phyloP scores from a whole-genome alignment of 2,113 vertebrate species.

The Hoplias malabaricus region DNA sequence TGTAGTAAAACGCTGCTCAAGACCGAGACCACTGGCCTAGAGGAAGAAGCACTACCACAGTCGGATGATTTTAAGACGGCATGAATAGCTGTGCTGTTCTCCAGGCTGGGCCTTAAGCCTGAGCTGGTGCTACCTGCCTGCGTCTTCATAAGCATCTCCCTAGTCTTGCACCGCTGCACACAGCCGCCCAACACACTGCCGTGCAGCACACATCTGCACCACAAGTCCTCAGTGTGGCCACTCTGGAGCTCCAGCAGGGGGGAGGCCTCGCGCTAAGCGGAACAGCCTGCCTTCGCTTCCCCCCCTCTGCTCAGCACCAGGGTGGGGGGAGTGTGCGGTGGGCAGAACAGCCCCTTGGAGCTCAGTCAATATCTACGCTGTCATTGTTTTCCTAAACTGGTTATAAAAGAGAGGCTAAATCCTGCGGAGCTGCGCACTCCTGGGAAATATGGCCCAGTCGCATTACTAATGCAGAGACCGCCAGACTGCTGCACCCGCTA shows the following conservation, averaged over 20 bases:
- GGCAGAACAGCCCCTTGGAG: constrained; percentile 59
- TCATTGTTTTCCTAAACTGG: constrained; percentile 81
- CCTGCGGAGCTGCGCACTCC: constrained; percentile 72
- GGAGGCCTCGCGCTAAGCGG: background rate
- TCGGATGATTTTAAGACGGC: background rate
- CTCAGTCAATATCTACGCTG: constrained; percentile 72
- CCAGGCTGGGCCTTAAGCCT: background rate
- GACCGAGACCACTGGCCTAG: too few relatives aligned
- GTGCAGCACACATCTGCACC: background rate
- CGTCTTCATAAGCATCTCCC: background rate
- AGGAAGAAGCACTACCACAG: background rate
- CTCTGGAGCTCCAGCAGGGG: background rate
- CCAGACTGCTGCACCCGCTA: constrained; percentile 56
- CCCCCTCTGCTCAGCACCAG: constrained; percentile 12
- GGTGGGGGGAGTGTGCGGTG: constrained; percentile 37
- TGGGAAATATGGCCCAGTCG: constrained; percentile 82
- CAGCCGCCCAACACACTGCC: background rate
- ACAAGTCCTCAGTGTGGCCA: constrained; percentile 1
- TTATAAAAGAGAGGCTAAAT: constrained; percentile 76
- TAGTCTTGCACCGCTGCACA: constrained; percentile 9
- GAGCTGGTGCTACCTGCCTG: background rate
- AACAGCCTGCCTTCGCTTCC: constrained; percentile 38
- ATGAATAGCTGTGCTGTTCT: background rate
- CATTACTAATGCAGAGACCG: constrained; percentile 69
- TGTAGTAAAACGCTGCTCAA: too few relatives aligned